Conservation (phyloP, 37 sponge, comb jelly and placozoan genomes). For the Aplysina aerophoba region DNA sequence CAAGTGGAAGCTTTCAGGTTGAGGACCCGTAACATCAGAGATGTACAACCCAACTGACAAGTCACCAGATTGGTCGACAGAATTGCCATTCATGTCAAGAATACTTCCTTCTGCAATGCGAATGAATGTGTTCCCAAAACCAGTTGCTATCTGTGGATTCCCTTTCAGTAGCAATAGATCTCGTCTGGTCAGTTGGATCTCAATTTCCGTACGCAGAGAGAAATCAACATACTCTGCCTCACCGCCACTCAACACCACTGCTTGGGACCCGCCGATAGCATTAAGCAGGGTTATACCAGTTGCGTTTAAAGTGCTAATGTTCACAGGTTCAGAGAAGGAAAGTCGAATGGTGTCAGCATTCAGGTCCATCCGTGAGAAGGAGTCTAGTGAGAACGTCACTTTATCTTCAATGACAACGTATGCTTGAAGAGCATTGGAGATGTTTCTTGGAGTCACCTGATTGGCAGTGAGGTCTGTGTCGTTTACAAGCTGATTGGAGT, state of each 20-base stretch:
- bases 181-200: constrained; percentile 35
- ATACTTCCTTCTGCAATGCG: constrained; percentile 52
- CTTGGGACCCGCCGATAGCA: neutral
- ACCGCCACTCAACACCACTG: constrained; percentile 33
- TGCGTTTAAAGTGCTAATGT: constrained; percentile 62
- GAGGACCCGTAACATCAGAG: constrained; percentile 63
- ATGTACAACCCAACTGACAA: constrained; percentile 13
- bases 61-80: constrained; percentile 26
- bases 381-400: constrained; percentile 28
- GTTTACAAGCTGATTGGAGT: constrained; percentile 43
- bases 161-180: constrained; percentile 58
- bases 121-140: constrained; percentile 27
- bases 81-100: constrained; percentile 70
- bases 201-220: constrained; percentile 33
- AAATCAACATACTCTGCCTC: constrained; percentile 41
- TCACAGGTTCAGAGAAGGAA: constrained; percentile 82
- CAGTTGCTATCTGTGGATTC: constrained; percentile 42
- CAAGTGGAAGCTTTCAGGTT: constrained; percentile 48
- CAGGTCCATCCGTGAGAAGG: constrained; percentile 54
- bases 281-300: constrained; percentile 44
- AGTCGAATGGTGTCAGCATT: constrained; percentile 37
- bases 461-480: constrained; percentile 49
- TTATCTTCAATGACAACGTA: constrained; percentile 35
- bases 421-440: constrained; percentile 42
- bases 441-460: constrained; percentile 34